Conservation (phyloP, 2,113 vertebrate species). For the Upupa epops region DNA sequence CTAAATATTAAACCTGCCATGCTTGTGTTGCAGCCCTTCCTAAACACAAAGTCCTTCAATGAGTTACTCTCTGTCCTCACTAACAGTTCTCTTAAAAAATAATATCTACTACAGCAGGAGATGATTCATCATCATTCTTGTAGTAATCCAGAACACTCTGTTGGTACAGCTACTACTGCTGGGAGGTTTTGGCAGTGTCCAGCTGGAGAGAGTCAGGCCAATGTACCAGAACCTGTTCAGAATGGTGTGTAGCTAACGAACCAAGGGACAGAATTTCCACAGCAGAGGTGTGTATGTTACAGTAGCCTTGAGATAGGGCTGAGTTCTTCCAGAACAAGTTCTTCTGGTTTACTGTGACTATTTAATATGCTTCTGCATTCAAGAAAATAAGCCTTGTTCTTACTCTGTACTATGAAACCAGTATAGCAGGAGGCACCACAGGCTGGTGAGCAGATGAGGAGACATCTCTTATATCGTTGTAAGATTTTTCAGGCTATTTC, state of each 20-base stretch:
- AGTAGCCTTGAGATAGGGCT: constrained; percentile 48
- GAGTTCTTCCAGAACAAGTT: constrained; percentile 50
- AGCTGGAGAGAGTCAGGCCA: neutral
- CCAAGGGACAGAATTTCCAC: neutral
- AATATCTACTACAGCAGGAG: neutral
- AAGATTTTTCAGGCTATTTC: constrained; percentile 1
- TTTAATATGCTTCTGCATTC: constrained; percentile 22
- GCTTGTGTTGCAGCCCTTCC: neutral
- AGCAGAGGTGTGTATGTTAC: neutral
- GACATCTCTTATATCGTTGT: neutral
- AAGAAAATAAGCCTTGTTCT: constrained; percentile 32
- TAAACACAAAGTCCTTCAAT: neutral
- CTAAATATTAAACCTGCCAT: neutral
- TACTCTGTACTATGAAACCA: neutral
- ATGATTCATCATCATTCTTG: neutral
- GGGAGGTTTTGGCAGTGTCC: neutral
- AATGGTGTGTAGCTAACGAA: neutral
- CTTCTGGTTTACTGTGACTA: constrained; percentile 44
- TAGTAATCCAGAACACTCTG: neutral
- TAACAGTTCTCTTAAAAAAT: neutral
- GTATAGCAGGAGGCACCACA: constrained; percentile 10
- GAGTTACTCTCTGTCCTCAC: neutral
- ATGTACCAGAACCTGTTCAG: neutral
- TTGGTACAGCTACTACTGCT: neutral
- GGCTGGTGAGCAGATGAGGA: neutral